A percentile compares a stretch with the other conserved stretches of the same genome.
phyloP scores from a whole-genome alignment of 2,797 vertebrate genomes.

The Liparis tanakae region DNA sequence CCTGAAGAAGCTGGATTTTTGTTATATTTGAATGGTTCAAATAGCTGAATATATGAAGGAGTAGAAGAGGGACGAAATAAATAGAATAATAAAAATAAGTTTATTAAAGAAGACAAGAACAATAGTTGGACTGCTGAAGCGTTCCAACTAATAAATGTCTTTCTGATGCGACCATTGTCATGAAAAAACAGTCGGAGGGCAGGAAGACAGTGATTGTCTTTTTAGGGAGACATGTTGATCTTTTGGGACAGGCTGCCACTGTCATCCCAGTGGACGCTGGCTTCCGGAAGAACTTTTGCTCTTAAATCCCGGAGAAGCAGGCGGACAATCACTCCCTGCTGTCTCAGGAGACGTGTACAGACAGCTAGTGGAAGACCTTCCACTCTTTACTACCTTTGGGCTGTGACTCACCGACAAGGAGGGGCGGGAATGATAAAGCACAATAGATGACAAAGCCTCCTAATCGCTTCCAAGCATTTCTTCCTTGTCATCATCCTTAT shows the following conservation, averaged over 20 bases:
- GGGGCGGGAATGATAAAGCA: conserved; percentile 8
- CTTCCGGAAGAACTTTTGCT: conserved; percentile 44
- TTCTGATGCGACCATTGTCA: conserved; percentile 1
- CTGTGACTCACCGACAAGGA: conserved; percentile 32
- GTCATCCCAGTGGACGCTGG: conserved; percentile 25
- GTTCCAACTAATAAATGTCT: too few species aligned
- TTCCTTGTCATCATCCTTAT: conserved; percentile 8
- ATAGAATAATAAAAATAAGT: too few species aligned
- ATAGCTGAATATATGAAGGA: too few species aligned
- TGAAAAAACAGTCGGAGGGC: too few species aligned
- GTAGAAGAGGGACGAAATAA: too few species aligned
- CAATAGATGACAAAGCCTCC: conserved; percentile 14
- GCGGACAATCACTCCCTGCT: conserved; percentile 11
- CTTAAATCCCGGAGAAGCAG: conserved; percentile 29
- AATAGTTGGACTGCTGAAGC: too few species aligned
- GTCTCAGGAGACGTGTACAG: conserved; percentile 35
- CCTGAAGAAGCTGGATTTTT: too few species aligned
- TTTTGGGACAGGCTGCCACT: conserved; percentile 30
- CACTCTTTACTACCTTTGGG: conserved; percentile 9
- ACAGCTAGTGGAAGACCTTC: conserved; percentile 29
- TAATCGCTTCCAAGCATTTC: conserved; percentile 20
- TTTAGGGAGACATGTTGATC: conserved; percentile 21
- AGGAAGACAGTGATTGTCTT: conserved; percentile 7
- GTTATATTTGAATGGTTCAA: too few species aligned
- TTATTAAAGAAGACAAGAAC: too few species aligned